These are phyloP conservation scores for Drosophila rhopaloa DNA, from an alignment of 1,140 invertebrate genomes.

Conservation along the genomic window DNA sequence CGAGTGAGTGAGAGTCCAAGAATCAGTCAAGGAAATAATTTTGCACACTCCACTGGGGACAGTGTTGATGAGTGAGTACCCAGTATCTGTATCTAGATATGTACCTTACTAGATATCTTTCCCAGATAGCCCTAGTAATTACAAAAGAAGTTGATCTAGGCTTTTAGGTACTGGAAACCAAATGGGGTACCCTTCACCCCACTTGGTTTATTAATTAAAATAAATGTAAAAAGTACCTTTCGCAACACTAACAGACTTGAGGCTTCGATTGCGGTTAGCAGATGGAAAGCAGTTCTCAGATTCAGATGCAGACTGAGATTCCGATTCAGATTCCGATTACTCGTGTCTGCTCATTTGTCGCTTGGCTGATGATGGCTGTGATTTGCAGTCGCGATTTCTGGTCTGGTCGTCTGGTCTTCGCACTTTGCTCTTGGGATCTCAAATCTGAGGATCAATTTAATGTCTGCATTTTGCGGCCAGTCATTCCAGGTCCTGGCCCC, in stretches of 20 bases:
- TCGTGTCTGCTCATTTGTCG: conserved; percentile 72
- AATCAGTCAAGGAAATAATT: conserved; percentile 61
- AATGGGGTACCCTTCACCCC: no score
- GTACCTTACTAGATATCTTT: no score
- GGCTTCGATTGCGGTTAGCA: conserved; percentile 56
- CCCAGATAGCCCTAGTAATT: no score
- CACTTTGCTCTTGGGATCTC: conserved; percentile 21
- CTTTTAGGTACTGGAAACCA: no score
- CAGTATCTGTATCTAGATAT: not conserved
- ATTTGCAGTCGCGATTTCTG: conserved; percentile 8
- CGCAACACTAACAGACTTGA: conserved; percentile 2
- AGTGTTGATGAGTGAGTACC: not conserved
- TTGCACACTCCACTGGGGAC: conserved; percentile 68
- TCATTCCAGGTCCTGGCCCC: conserved; percentile 27
- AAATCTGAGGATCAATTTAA: conserved; percentile 41
- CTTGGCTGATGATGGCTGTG: conserved; percentile 53
- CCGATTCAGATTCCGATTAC: conserved; percentile 11
- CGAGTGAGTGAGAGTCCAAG: conserved; percentile 29
- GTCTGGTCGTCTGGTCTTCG: conserved; percentile 9
- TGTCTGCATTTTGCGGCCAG: conserved; percentile 42
- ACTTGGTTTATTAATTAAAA: no score
- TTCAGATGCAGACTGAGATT: not conserved
- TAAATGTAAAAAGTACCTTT: no score
- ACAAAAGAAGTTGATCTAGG: no score
- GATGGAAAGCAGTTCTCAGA: conserved; percentile 27